phyloP scores from a whole-genome alignment of 2,888 invertebrate genomes.

The Ernsta delagoae region DNA sequence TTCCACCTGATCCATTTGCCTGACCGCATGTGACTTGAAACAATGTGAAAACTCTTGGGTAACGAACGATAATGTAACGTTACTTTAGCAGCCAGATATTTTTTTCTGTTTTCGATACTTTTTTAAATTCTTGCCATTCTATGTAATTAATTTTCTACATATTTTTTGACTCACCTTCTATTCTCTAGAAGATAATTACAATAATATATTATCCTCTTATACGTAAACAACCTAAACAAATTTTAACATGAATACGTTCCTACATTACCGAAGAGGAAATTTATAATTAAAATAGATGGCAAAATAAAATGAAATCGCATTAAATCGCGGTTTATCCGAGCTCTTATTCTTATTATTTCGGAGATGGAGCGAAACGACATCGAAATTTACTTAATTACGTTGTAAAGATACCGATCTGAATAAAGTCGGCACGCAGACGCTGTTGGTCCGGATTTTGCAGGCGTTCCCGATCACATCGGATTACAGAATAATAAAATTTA shows the following conservation, averaged over 20 bases:
- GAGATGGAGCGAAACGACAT: conserved; percentile 64
- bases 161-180: too few species aligned
- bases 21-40: conserved; percentile 61
- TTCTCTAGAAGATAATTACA: too few species aligned
- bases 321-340: conserved; percentile 68
- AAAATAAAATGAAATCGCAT: conserved; percentile 66
- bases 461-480: conserved; percentile 53
- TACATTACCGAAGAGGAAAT: conserved; percentile 53
- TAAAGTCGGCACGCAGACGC: conserved; percentile 52
- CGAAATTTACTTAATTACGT: conserved; percentile 75
- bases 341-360: conserved; percentile 69
- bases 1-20: conserved; percentile 64
- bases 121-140: background rate
- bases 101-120: background rate
- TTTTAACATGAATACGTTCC: background rate
- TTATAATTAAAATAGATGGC: conserved; percentile 62
- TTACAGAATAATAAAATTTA: conserved; percentile 43
- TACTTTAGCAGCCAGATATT: conserved; percentile 5
- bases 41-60: conserved; percentile 46
- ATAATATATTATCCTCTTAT: too few species aligned
- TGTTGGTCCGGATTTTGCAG: conserved; percentile 54
- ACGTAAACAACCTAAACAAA: too few species aligned
- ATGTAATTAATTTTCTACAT: background rate
- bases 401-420: conserved; percentile 72
- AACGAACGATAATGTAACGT: conserved; percentile 39